Percentiles rank a stretch among this genome's conserved stretches.
phyloP scores from a whole-genome alignment of 64 coral and sea anemone species.

The Montipora foliosa region DNA sequence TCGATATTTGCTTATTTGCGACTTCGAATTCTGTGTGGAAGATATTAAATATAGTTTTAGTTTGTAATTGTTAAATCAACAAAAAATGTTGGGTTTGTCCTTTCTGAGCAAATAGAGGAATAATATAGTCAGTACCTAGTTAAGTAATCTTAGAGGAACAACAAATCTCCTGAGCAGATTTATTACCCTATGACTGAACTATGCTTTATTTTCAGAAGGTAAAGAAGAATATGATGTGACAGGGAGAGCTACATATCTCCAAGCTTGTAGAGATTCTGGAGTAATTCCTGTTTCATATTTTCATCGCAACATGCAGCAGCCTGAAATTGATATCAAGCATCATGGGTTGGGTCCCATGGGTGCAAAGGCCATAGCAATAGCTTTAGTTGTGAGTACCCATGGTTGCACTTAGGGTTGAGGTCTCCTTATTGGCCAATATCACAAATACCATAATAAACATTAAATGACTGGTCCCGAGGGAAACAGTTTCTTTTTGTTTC shows the following conservation, averaged over 20 bases:
- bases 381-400: constrained; percentile 85
- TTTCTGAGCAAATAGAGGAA: background rate
- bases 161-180: background rate
- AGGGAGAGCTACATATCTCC: constrained; percentile 91
- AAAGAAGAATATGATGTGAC: constrained; percentile 99
- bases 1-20: too few species aligned
- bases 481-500: too few species aligned
- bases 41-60: too few species aligned
- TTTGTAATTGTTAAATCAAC: background rate
- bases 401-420: too few species aligned
- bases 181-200: background rate
- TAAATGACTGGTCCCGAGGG: too few species aligned
- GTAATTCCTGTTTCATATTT: constrained; percentile 97
- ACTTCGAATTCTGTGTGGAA: too few species aligned
- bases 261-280: constrained; percentile 83
- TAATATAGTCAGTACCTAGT: background rate
- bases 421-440: too few species aligned
- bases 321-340: constrained; percentile 96
- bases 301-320: constrained; percentile 85
- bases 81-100: background rate
- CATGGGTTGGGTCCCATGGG: constrained; percentile 95
- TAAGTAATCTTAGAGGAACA: background rate
- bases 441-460: too few species aligned
- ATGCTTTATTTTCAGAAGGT: constrained; percentile 42
- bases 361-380: constrained; percentile 90